Conservation (phyloP, 2,888 invertebrate species). For the Agonopterix subpropinquella region DNA sequence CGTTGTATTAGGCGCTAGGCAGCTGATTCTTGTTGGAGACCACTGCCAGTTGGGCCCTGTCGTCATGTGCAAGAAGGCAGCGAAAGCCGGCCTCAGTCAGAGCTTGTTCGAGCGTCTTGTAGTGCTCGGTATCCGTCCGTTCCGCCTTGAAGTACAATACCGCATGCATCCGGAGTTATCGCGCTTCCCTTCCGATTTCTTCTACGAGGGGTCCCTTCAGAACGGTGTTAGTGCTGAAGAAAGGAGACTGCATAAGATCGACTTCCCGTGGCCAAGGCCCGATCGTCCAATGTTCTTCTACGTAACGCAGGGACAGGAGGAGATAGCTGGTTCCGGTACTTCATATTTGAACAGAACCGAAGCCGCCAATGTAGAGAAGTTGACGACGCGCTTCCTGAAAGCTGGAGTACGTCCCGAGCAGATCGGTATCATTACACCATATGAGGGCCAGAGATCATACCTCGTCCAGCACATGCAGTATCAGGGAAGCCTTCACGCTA, state of each 20-base stretch:
- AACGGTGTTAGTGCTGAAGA: constrained; percentile 99
- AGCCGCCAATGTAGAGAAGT: constrained; percentile 98
- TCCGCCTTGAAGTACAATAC: constrained; percentile 97
- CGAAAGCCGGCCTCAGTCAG: constrained; percentile 96
- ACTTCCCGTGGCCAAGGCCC: constrained; percentile 98
- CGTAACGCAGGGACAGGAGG: constrained; percentile 98
- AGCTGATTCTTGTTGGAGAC: constrained; percentile 98
- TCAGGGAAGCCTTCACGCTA: constrained; percentile 96
- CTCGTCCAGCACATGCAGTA: constrained; percentile 99
- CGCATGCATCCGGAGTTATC: constrained; percentile 99
- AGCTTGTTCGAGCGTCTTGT: constrained; percentile 98
- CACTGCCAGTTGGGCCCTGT: constrained; percentile 99
- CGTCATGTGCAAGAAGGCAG: constrained; percentile 99
- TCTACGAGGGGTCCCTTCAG: constrained; percentile 98
- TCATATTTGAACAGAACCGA: constrained; percentile 99
- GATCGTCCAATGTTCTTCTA: constrained; percentile 99
- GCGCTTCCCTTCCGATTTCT: constrained; percentile 98
- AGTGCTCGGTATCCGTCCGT: constrained; percentile 96
- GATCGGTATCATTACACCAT: constrained; percentile 99
- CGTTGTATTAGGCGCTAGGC: constrained; percentile 97
- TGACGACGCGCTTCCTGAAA: constrained; percentile 95
- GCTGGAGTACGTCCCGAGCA: constrained; percentile 98
- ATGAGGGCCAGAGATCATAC: constrained; percentile 98
- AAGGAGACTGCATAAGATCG: constrained; percentile 89
- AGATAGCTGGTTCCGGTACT: constrained; percentile 98